phyloP scores from a whole-genome alignment of 2,888 invertebrate genomes.

The Pandemis cinnamomeana region DNA sequence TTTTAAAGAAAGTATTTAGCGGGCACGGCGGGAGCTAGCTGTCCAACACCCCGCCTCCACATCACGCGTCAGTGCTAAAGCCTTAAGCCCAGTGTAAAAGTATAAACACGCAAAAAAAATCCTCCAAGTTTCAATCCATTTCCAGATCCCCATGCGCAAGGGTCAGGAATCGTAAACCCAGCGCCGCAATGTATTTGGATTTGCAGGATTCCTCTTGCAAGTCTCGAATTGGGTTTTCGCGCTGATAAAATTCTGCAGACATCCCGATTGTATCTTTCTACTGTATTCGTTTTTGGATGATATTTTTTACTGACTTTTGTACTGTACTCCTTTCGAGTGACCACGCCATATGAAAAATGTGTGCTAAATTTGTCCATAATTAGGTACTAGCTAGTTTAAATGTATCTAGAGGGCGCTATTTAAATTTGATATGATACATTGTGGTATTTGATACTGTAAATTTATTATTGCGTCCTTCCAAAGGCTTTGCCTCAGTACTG shows the following conservation, averaged over 20 bases:
- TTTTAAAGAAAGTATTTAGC: too few relatives aligned
- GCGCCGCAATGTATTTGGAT: too few relatives aligned
- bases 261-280: neutral
- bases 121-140: too few relatives aligned
- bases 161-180: too few relatives aligned
- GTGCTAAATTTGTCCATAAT: slow-evolving; percentile 5
- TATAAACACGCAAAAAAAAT: too few relatives aligned
- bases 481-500: slow-evolving; percentile 3
- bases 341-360: neutral
- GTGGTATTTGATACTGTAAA: neutral
- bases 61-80: neutral
- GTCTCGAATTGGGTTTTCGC: too few relatives aligned
- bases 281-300: neutral
- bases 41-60: too few relatives aligned
- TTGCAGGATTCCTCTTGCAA: too few relatives aligned
- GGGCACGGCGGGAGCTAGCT: too few relatives aligned
- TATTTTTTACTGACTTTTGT: neutral
- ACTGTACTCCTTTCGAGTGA: neutral
- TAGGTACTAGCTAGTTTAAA: neutral
- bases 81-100: too few relatives aligned
- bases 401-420: neutral
- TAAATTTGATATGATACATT: neutral
- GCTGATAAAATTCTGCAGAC: neutral
- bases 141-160: too few relatives aligned
- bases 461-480: neutral